Conservation (phyloP, 2,797 vertebrate species). For the Sparus aurata region DNA sequence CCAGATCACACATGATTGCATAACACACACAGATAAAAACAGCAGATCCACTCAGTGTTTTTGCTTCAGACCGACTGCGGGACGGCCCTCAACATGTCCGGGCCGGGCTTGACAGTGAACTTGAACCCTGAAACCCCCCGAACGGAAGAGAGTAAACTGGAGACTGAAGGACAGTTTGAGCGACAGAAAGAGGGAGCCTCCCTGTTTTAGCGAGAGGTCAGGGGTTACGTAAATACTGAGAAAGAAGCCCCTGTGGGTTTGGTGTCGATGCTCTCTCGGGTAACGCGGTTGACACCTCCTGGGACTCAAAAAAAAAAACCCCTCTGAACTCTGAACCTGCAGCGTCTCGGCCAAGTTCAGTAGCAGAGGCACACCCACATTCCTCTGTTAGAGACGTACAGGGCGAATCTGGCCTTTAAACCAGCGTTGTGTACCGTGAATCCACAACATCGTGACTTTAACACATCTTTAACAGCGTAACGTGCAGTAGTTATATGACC, state of each 20-base stretch:
- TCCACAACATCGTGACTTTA: conserved; percentile 23
- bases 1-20: neutral
- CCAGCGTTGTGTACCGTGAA: neutral
- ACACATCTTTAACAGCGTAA: conserved; percentile 25
- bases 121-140: conserved; percentile 70
- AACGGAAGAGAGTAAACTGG: conserved; percentile 25
- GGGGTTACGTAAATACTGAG: conserved; percentile 75
- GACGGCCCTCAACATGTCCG: conserved; percentile 58
- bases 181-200: conserved; percentile 49
- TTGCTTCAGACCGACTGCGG: conserved; percentile 12
- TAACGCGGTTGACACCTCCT: conserved; percentile 70
- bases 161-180: conserved; percentile 35
- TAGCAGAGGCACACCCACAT: conserved; percentile 21
- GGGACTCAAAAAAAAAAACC: conserved; percentile 55
- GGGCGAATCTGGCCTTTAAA: conserved; percentile 43
- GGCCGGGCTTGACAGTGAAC: conserved; percentile 73
- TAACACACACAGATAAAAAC: neutral
- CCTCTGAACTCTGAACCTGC: conserved; percentile 63
- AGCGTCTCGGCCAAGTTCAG: conserved; percentile 26
- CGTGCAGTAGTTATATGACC: conserved; percentile 29
- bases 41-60: neutral
- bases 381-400: conserved; percentile 17
- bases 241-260: conserved; percentile 66
- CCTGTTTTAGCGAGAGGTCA: conserved; percentile 61
- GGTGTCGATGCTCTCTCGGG: conserved; percentile 49